These are phyloP conservation scores for Charina bottae DNA, from an alignment of 2,113 vertebrate species.

Conservation along the genomic window DNA sequence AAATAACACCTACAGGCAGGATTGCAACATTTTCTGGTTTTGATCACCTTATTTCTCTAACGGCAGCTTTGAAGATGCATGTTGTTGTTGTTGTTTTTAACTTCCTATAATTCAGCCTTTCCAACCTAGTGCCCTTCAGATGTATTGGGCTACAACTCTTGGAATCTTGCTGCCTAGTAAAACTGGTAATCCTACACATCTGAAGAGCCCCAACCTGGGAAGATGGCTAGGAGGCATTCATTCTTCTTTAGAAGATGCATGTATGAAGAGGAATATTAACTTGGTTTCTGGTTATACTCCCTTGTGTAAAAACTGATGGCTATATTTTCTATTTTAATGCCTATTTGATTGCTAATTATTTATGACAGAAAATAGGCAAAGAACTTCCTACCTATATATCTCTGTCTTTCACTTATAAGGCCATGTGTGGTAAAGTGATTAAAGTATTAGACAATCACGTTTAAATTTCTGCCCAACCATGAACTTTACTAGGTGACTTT, in stretches of 20 bases:
- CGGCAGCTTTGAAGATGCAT: background rate
- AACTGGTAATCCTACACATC: too few species aligned
- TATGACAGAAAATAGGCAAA: background rate
- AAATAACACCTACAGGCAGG: conserved; percentile 6
- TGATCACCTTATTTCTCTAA: background rate
- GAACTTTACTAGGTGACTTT: too few species aligned
- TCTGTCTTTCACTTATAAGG: background rate
- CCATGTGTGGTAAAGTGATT: too few species aligned
- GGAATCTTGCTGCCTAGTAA: too few species aligned
- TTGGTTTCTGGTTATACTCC: background rate
- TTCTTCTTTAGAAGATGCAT: background rate
- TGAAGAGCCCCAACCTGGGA: too few species aligned
- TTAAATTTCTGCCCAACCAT: too few species aligned
- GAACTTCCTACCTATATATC: background rate
- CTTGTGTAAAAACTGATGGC: background rate
- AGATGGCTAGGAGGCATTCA: background rate
- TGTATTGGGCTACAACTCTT: too few species aligned
- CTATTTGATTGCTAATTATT: background rate
- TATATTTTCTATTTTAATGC: background rate
- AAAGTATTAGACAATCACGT: too few species aligned
- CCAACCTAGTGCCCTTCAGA: too few species aligned
- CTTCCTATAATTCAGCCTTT: too few species aligned
- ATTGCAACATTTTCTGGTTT: background rate
- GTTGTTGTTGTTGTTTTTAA: background rate
- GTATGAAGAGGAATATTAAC: background rate